Conservation (phyloP, 1,140 invertebrate genomes). For the Saxidomus purpurata region DNA sequence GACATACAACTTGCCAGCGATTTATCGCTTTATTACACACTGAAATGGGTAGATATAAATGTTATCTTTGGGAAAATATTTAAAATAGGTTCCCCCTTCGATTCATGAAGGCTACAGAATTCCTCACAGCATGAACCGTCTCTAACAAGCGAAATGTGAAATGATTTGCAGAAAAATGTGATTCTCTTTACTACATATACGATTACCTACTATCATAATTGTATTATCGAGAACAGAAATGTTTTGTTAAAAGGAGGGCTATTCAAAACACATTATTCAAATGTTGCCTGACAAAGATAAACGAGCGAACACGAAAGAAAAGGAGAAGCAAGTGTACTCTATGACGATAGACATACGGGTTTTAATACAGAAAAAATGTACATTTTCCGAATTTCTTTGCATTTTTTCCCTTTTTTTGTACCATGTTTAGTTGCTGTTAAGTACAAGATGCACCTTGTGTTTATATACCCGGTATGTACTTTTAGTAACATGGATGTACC, state of each 20-base stretch:
- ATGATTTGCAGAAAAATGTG: constrained; percentile 20
- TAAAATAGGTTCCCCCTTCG: background rate
- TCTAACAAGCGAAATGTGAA: constrained; percentile 22
- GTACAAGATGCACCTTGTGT: too few species aligned
- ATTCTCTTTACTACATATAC: constrained; percentile 15
- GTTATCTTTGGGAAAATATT: background rate
- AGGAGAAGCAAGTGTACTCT: constrained; percentile 35
- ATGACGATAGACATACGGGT: background rate
- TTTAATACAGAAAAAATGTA: too few species aligned
- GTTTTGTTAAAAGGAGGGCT: constrained; percentile 57
- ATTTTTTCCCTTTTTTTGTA: background rate
- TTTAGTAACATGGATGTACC: too few species aligned
- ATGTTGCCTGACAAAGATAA: constrained; percentile 47
- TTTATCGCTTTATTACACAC: constrained; percentile 2
- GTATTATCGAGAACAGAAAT: constrained; percentile 49
- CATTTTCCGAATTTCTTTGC: background rate
- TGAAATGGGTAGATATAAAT: background rate
- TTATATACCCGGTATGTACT: too few species aligned
- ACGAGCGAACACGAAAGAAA: constrained; percentile 37
- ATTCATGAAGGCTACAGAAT: background rate
- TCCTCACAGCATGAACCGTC: background rate
- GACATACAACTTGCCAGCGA: background rate
- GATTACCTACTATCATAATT: constrained; percentile 47
- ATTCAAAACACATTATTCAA: constrained; percentile 68
- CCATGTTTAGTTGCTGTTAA: too few species aligned